phyloP scores from a whole-genome alignment of 64 coral and sea anemone genomes.

The Catalaphyllia jardinei region DNA sequence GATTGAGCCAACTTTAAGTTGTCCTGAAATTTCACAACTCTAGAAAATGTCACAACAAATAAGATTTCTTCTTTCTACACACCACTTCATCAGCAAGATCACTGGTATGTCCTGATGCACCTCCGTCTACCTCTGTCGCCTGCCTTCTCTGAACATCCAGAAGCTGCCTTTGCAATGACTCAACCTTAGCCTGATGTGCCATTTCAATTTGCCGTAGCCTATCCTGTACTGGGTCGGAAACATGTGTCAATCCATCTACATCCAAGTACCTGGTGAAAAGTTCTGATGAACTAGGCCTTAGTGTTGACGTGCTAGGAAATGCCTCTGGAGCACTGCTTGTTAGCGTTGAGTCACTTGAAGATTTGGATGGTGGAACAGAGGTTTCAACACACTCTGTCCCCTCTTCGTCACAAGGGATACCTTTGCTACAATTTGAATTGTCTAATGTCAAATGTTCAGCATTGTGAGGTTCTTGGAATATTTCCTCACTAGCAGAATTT shows the following conservation, averaged over 20 bases:
- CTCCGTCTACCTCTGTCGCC: slow-evolving; percentile 25
- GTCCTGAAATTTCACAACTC: too few species aligned
- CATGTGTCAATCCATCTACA: slow-evolving; percentile 78
- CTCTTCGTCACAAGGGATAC: background rate
- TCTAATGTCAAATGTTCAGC: background rate
- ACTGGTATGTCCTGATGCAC: slow-evolving; percentile 39
- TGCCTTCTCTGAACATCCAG: slow-evolving; percentile 50
- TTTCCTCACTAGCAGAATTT: background rate
- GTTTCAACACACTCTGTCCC: slow-evolving; percentile 4
- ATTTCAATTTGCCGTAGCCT: slow-evolving; percentile 80
- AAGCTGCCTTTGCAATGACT: slow-evolving; percentile 62
- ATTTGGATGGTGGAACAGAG: background rate
- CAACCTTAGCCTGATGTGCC: slow-evolving; percentile 67
- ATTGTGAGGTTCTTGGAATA: background rate
- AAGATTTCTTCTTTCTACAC: background rate
- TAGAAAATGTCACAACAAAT: background rate
- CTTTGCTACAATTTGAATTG: background rate
- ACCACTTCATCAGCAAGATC: slow-evolving; percentile 88
- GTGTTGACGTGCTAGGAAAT: slow-evolving; percentile 1
- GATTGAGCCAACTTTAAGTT: too few species aligned
- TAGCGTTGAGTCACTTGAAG: slow-evolving; percentile 12
- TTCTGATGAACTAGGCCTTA: slow-evolving; percentile 10
- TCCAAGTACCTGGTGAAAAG: slow-evolving; percentile 75
- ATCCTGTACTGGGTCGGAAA: slow-evolving; percentile 80
- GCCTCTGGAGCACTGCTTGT: background rate